Conservation (phyloP, 2,888 invertebrate species). For the Oscheius sp. region DNA sequence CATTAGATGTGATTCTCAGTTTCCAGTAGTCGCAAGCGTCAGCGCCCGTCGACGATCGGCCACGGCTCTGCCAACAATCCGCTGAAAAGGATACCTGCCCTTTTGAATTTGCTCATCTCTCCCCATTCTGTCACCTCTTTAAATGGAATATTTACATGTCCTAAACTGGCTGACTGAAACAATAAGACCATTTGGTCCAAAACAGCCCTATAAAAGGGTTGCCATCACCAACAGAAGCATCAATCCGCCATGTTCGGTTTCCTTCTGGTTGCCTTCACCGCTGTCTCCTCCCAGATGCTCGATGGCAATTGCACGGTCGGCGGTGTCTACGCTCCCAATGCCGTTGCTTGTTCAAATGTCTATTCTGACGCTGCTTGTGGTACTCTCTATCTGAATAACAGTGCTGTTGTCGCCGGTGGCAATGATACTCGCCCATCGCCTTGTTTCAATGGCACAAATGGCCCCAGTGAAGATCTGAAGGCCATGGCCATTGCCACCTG, state of each 20-base stretch:
- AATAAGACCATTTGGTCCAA: no score
- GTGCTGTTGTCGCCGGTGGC: conserved; percentile 5
- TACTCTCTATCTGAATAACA: conserved; percentile 6
- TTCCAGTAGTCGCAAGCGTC: no score
- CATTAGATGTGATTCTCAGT: no score
- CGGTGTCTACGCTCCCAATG: conserved; percentile 12
- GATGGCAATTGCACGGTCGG: conserved; percentile 12
- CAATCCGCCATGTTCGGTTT: background rate
- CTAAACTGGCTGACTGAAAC: no score
- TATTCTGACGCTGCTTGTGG: conserved; percentile 19
- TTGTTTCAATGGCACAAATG: conserved; percentile 18
- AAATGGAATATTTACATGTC: no score
- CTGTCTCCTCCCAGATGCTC: background rate
- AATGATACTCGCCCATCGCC: background rate
- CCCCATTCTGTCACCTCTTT: no score
- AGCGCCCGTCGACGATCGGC: no score
- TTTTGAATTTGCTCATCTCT: no score
- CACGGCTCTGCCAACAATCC: no score
- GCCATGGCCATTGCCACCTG: conserved; percentile 24
- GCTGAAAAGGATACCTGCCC: no score
- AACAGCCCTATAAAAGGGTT: no score
- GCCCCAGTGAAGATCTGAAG: conserved; percentile 31
- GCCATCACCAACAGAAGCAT: no score
- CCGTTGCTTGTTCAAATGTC: conserved; percentile 16
- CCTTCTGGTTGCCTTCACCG: background rate